These are phyloP conservation scores for Rhabdornis inornatus DNA, from an alignment of 2,113 vertebrate genomes.

Conservation along the genomic window DNA sequence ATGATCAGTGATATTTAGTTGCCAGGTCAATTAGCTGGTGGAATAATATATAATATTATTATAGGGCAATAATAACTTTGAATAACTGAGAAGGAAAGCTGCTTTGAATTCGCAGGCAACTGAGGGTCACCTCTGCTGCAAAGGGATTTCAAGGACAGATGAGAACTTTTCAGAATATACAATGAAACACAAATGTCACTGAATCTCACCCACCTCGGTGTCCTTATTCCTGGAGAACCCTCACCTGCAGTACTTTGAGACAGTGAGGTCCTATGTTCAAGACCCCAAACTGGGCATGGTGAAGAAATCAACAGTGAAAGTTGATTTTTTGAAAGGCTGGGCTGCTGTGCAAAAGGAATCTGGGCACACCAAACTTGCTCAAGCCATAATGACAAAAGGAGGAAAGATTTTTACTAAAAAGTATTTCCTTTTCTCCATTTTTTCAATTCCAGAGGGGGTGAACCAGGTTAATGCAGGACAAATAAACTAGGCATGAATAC, in stretches of 20 bases:
- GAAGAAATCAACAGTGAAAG: neutral
- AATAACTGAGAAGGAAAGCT: neutral
- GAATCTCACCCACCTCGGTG: neutral
- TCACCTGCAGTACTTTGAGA: neutral
- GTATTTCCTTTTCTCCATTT: neutral
- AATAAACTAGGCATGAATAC: neutral
- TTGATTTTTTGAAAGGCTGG: neutral
- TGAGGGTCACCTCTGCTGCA: neutral
- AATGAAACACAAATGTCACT: neutral
- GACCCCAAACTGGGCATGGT: neutral
- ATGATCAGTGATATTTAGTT: neutral
- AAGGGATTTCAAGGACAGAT: neutral
- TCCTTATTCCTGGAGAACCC: neutral
- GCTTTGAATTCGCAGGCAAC: accelerated
- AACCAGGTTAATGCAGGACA: neutral
- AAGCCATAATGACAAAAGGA: neutral
- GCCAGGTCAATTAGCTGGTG: neutral
- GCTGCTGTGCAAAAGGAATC: neutral
- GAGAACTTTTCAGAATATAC: neutral
- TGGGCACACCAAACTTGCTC: neutral
- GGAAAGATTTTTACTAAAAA: neutral
- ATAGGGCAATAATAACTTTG: neutral
- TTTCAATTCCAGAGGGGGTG: neutral
- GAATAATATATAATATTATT: neutral
- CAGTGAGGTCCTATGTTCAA: neutral